These are phyloP conservation scores for Tragelaphus imberbis DNA, from an alignment of 2,113 vertebrate genomes.

Conservation along the genomic window DNA sequence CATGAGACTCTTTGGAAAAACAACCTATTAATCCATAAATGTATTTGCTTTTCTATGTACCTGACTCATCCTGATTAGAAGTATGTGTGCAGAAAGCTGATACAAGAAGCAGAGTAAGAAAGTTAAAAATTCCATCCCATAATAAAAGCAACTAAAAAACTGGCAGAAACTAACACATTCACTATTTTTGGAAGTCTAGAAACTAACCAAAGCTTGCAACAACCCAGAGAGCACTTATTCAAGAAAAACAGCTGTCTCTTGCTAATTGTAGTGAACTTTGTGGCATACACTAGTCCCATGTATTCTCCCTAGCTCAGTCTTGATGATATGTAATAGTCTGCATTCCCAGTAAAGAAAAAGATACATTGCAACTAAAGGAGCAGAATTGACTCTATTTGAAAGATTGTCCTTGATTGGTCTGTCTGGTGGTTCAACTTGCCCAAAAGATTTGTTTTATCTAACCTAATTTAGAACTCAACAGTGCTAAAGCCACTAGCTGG, in stretches of 20 bases:
- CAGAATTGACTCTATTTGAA: neutral
- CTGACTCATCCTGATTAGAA: neutral
- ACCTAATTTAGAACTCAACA: neutral
- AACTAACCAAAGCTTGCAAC: constrained; percentile 13
- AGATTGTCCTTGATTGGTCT: neutral
- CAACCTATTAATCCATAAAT: neutral
- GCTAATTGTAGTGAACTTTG: neutral
- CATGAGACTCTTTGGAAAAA: neutral
- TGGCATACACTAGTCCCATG: neutral
- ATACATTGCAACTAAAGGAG: neutral
- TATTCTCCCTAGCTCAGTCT: neutral
- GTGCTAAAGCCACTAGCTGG: neutral
- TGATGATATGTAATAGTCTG: neutral
- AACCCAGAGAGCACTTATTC: neutral
- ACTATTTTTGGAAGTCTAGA: constrained; percentile 5
- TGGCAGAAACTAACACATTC: neutral
- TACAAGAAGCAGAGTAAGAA: neutral
- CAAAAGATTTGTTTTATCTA: constrained; percentile 17
- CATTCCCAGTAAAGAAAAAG: neutral
- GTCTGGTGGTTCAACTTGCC: neutral
- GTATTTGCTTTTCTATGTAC: neutral
- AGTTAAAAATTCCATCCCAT: neutral
- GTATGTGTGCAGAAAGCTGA: neutral
- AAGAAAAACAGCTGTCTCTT: constrained; percentile 22
- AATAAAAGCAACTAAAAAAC: neutral